These are phyloP conservation scores for Dione vanillae DNA, from an alignment of 2,888 invertebrate species.

Conservation along the genomic window DNA sequence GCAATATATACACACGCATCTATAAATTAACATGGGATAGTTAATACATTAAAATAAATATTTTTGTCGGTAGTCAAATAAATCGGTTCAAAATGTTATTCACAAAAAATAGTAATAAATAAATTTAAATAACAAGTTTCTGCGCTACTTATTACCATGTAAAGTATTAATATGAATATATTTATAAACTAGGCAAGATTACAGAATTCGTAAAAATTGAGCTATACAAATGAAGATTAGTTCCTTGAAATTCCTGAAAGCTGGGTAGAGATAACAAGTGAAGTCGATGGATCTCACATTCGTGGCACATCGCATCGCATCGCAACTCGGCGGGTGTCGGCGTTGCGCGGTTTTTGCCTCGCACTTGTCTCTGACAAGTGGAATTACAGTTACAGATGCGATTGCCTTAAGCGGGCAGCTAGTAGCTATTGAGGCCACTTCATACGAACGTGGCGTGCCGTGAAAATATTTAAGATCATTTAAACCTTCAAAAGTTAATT, in stretches of 20 bases:
- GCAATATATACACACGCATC: too few species aligned
- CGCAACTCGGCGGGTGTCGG: background rate
- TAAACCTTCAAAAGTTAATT: constrained; percentile 3
- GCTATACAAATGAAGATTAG: background rate
- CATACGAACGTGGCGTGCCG: constrained; percentile 1
- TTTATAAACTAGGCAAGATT: background rate
- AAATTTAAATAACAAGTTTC: background rate
- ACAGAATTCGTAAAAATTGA: background rate
- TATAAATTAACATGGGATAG: too few species aligned
- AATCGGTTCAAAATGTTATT: too few species aligned
- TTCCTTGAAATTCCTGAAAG: background rate
- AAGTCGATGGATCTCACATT: background rate
- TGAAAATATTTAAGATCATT: constrained; percentile 17
- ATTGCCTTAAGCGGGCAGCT: constrained; percentile 31
- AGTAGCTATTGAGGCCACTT: constrained; percentile 22
- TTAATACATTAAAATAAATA: too few species aligned
- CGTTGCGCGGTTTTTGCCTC: constrained; percentile 35
- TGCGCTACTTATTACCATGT: background rate
- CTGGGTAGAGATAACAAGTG: background rate
- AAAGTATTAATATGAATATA: too few species aligned
- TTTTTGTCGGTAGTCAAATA: too few species aligned
- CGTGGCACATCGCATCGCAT: background rate
- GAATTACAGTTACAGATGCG: constrained; percentile 45
- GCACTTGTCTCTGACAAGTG: constrained; percentile 38
- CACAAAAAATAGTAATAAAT: background rate